phyloP scores from a whole-genome alignment of 2,113 vertebrate genomes.

The Cottus gobio region DNA sequence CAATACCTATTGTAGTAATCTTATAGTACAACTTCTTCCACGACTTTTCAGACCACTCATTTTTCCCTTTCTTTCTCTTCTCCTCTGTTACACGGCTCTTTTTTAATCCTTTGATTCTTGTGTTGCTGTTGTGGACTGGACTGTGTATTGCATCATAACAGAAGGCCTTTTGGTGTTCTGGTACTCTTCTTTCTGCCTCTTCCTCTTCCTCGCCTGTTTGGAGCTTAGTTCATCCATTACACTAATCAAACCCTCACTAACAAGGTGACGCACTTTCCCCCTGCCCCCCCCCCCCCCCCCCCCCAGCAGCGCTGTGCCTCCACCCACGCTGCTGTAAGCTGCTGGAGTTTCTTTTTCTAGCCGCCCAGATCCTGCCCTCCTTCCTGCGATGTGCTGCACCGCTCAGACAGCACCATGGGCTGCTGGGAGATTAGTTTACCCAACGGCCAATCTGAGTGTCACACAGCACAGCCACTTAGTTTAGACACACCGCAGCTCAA shows the following conservation, averaged over 20 bases:
- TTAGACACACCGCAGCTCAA: slow-evolving; percentile 58
- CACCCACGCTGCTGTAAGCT: slow-evolving; percentile 65
- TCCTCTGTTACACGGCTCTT: slow-evolving; percentile 12
- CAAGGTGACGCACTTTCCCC: slow-evolving; percentile 67
- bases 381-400: slow-evolving; percentile 42
- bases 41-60: background rate
- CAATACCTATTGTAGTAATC: background rate
- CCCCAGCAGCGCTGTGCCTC: slow-evolving; percentile 15
- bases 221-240: slow-evolving; percentile 61
- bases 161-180: background rate
- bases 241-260: slow-evolving; percentile 69
- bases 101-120: slow-evolving; percentile 40
- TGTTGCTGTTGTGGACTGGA: slow-evolving; percentile 22
- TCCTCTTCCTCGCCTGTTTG: slow-evolving; percentile 24
- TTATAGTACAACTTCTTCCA: background rate
- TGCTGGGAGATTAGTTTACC: slow-evolving; percentile 75
- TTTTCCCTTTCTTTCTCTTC: background rate
- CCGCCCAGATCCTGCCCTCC: slow-evolving; percentile 60
- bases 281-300: slow-evolving; percentile 27
- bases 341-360: slow-evolving; percentile 80
- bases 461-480: slow-evolving; percentile 58
- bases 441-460: slow-evolving; percentile 50
- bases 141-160: slow-evolving; percentile 3
- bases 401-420: slow-evolving; percentile 44
- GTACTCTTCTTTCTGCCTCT: slow-evolving; percentile 20